Evolutionary conservation across 2,888 invertebrate species (phyloP).

Genomic region (Icerya purchasi): DNA sequence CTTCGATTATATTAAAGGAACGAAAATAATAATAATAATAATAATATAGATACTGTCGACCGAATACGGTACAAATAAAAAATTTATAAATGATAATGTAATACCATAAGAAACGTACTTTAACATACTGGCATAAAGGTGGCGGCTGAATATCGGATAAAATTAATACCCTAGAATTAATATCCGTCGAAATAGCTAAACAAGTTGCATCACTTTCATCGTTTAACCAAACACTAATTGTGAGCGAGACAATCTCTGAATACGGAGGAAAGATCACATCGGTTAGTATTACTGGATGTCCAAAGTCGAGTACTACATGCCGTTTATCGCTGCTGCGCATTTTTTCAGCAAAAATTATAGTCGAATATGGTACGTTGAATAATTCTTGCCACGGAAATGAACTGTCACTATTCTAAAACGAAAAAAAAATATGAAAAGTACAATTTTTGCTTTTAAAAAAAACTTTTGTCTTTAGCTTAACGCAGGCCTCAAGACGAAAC

Average conservation of each 20-base stretch:
- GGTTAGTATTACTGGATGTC: slow-evolving; percentile 61
- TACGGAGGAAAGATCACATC: slow-evolving; percentile 66
- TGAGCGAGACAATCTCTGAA: slow-evolving; percentile 59
- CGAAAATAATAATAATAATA: too few species aligned
- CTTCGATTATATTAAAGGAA: too few species aligned
- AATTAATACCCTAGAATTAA: slow-evolving; percentile 62
- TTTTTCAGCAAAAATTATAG: slow-evolving; percentile 64
- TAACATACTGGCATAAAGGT: slow-evolving; percentile 68
- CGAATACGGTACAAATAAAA: too few species aligned
- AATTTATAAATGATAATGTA: too few species aligned
- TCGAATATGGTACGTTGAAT: slow-evolving; percentile 57
- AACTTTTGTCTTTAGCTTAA: too few species aligned
- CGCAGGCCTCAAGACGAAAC: too few species aligned
- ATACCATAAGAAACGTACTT: too few species aligned
- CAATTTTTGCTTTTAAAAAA: too few species aligned
- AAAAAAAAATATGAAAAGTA: too few species aligned
- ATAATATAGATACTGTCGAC: too few species aligned
- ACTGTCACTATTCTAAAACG: slow-evolving; percentile 7
- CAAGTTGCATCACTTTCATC: slow-evolving; percentile 71
- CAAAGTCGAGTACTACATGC: slow-evolving; percentile 79
- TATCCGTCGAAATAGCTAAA: slow-evolving; percentile 66
- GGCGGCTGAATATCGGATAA: slow-evolving; percentile 77
- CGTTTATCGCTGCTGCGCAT: slow-evolving; percentile 87
- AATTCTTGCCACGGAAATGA: slow-evolving; percentile 40
- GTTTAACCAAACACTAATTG: slow-evolving; percentile 73